A percentile compares a stretch with the other conserved stretches of the same genome.
phyloP scores from a whole-genome alignment of 2,888 invertebrate species.

The Ernsta delagoae region DNA sequence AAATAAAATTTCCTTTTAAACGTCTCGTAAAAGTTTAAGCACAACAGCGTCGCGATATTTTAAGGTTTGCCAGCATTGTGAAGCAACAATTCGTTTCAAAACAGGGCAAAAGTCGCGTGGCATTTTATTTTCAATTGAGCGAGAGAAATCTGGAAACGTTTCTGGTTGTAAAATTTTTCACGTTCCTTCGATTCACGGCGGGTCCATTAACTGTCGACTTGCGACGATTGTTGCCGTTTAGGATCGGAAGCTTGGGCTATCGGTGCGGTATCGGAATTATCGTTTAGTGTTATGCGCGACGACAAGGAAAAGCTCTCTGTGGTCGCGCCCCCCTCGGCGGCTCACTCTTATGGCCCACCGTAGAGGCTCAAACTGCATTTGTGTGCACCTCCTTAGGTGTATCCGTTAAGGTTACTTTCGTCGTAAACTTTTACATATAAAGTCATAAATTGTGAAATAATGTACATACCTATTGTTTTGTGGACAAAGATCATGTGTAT shows the following conservation, averaged over 20 bases:
- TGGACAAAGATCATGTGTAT: too few species aligned
- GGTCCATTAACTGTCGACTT: conserved; percentile 71
- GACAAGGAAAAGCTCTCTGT: conserved; percentile 82
- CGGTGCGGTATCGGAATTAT: conserved; percentile 72
- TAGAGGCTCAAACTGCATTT: conserved; percentile 48
- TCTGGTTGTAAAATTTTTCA: conserved; percentile 31
- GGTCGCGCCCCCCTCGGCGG: conserved; percentile 60
- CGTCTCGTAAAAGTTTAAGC: not conserved
- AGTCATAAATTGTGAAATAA: not conserved
- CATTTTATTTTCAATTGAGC: conserved; percentile 5
- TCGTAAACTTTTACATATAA: not conserved
- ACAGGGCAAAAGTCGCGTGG: conserved; percentile 3
- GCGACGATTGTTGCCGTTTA: conserved; percentile 78
- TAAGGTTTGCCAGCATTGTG: conserved; percentile 13
- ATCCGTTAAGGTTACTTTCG: not conserved
- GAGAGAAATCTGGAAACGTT: conserved; percentile 13
- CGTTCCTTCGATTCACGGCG: conserved; percentile 46
- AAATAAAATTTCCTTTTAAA: conserved; percentile 11
- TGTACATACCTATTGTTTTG: too few species aligned
- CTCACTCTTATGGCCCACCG: conserved; percentile 47
- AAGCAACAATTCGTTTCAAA: conserved; percentile 11
- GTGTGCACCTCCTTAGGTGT: conserved; percentile 14
- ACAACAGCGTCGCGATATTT: conserved; percentile 7
- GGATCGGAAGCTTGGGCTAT: conserved; percentile 66
- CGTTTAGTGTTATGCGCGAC: conserved; percentile 80